A percentile compares a stretch with the other conserved stretches of the same genome.
Evolutionary conservation across 2,888 invertebrate species (phyloP).

Genomic region (Priocnemis perturbator): DNA sequence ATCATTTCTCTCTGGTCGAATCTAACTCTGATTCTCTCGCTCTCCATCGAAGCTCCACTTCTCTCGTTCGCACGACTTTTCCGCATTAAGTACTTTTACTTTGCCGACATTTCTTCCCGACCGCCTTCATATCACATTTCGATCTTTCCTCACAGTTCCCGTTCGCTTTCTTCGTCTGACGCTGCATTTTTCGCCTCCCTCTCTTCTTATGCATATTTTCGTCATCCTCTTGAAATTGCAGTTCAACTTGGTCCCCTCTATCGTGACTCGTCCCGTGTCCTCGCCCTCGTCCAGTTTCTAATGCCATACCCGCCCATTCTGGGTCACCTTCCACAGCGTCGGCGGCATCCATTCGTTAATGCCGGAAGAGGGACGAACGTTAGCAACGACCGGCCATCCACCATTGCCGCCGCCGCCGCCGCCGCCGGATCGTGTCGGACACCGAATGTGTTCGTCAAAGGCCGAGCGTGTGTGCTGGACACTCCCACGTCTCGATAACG

Average conservation of each 20-base stretch:
- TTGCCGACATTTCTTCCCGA: not conserved
- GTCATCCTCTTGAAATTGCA: too few relatives aligned
- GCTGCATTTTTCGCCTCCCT: too few relatives aligned
- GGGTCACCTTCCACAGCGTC: conserved; percentile 1
- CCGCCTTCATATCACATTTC: too few relatives aligned
- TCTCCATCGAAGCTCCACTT: not conserved
- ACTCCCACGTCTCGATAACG: not conserved
- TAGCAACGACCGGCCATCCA: conserved; percentile 29
- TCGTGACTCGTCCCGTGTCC: not conserved
- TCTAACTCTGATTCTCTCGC: not conserved
- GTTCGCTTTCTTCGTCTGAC: too few relatives aligned
- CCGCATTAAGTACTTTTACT: too few relatives aligned
- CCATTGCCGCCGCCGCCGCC: too few relatives aligned
- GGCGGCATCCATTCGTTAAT: conserved; percentile 49
- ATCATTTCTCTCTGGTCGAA: conserved; percentile 6
- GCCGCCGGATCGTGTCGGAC: conserved; percentile 36
- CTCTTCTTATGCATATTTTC: too few relatives aligned
- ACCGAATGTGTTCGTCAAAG: conserved; percentile 21
- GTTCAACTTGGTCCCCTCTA: not conserved
- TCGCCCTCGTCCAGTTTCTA: not conserved
- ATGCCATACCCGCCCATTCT: not conserved
- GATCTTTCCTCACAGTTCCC: too few relatives aligned
- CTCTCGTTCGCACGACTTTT: too few relatives aligned
- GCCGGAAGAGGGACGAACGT: conserved; percentile 26
- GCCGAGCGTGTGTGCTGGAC: conserved; percentile 13